Evolutionary conservation across 2,888 invertebrate genomes (phyloP).

Genomic region (Tipula unca): DNA sequence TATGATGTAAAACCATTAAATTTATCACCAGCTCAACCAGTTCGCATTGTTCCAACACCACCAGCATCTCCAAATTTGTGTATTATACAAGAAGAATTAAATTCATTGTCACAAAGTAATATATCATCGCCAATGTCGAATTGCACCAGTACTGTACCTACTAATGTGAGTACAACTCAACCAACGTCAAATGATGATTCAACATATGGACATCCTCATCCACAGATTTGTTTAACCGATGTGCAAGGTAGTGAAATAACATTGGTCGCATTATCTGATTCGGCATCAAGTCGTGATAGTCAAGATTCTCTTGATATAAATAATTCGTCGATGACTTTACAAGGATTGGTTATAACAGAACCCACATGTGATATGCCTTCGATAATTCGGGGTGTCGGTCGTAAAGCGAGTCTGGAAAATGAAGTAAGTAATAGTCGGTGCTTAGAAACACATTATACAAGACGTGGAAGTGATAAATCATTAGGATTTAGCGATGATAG

Average conservation of each 20-base stretch:
- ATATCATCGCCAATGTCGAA: constrained; percentile 23
- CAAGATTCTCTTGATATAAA: constrained; percentile 60
- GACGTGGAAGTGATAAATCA: constrained; percentile 61
- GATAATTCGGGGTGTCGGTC: constrained; percentile 68
- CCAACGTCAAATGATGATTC: constrained; percentile 25
- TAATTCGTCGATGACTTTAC: constrained; percentile 37
- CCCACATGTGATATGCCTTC: constrained; percentile 69
- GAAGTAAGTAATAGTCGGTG: constrained; percentile 36
- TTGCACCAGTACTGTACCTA: not conserved
- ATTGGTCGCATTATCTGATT: constrained; percentile 61
- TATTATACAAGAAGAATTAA: constrained; percentile 65
- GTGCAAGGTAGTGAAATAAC: constrained; percentile 80
- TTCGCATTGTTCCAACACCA: constrained; percentile 40
- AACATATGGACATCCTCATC: constrained; percentile 46
- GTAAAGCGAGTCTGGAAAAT: constrained; percentile 58
- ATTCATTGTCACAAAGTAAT: constrained; percentile 33
- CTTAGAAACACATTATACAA: constrained; percentile 38
- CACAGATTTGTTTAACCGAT: constrained; percentile 88
- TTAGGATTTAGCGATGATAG: constrained; percentile 65
- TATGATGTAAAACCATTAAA: constrained; percentile 41
- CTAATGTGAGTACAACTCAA: not conserved
- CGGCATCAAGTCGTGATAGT: constrained; percentile 64
- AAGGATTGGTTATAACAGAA: constrained; percentile 59
- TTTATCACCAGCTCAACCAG: constrained; percentile 39
- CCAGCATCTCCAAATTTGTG: constrained; percentile 49